Percentiles rank a stretch among this genome's conserved stretches.
Conservation (phyloP, 2,888 invertebrate genomes). For the Hirtodrosophila cameraria region DNA sequence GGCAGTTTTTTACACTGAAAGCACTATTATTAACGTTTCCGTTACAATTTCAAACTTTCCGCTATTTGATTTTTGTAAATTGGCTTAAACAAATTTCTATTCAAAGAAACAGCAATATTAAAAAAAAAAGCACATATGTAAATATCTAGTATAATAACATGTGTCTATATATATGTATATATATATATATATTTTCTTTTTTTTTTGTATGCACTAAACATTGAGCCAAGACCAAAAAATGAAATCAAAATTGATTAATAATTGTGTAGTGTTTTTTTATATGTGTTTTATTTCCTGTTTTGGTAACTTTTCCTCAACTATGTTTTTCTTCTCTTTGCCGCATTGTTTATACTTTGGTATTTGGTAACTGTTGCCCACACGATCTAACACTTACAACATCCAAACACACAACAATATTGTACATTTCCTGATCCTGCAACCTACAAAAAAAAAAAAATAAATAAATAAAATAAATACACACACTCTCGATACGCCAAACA, state of each 20-base stretch:
- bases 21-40: slow-evolving; percentile 34
- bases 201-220: slow-evolving; percentile 45
- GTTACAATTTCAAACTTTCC: slow-evolving; percentile 26
- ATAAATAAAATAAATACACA: too few species aligned
- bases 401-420: slow-evolving; percentile 19
- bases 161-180: slow-evolving; percentile 27
- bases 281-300: slow-evolving; percentile 48
- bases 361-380: slow-evolving; percentile 69
- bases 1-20: slow-evolving; percentile 35
- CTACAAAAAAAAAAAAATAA: slow-evolving; percentile 19
- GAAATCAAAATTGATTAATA: slow-evolving; percentile 30
- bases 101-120: neutral
- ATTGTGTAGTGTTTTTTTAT: slow-evolving; percentile 31
- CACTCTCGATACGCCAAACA: too few species aligned
- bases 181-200: slow-evolving; percentile 36
- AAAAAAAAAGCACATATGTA: slow-evolving; percentile 20
- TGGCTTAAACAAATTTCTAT: slow-evolving; percentile 15
- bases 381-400: slow-evolving; percentile 17
- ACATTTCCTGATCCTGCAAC: slow-evolving; percentile 38
- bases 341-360: slow-evolving; percentile 58
- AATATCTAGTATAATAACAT: slow-evolving; percentile 30
- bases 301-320: slow-evolving; percentile 64
- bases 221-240: slow-evolving; percentile 13
- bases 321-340: slow-evolving; percentile 71
- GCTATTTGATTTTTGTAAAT: slow-evolving; percentile 34